Evolutionary conservation across 2,113 vertebrate species (phyloP).

Genomic region (Urocynchramus pylzowi): DNA sequence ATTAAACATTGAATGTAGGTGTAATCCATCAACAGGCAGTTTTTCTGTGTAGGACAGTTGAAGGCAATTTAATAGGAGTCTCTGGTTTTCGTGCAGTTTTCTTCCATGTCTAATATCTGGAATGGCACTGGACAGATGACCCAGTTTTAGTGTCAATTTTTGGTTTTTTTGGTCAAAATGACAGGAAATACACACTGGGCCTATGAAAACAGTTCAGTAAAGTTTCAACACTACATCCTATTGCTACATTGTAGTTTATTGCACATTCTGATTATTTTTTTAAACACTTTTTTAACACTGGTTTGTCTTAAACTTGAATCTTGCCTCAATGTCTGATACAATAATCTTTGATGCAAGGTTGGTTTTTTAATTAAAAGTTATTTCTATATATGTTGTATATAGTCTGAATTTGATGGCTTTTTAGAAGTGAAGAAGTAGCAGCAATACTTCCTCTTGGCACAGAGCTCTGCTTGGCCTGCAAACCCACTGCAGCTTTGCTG

Average conservation of each 20-base stretch:
- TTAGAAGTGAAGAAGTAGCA: not conserved
- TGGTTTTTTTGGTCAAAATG: not conserved
- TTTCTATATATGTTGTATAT: conserved; percentile 67
- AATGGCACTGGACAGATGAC: conserved; percentile 54
- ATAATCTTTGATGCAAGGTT: conserved; percentile 74
- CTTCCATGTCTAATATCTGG: conserved; percentile 25
- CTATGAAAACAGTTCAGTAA: conserved; percentile 55
- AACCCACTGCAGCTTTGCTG: not conserved
- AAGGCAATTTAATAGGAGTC: conserved; percentile 49
- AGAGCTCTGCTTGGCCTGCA: not conserved
- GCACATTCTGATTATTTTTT: conserved; percentile 71
- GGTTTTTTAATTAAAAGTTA: conserved; percentile 76
- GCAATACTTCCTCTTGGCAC: not conserved
- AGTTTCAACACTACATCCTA: conserved; percentile 70
- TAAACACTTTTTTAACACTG: conserved; percentile 69
- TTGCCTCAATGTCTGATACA: conserved; percentile 71
- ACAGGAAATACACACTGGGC: conserved; percentile 53
- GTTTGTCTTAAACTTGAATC: conserved; percentile 75
- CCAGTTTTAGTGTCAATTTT: not conserved
- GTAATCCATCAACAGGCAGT: not conserved
- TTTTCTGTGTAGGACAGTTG: conserved; percentile 66
- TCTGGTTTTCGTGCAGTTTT: conserved; percentile 45
- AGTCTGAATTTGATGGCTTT: conserved; percentile 56
- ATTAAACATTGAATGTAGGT: not conserved
- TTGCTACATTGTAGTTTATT: conserved; percentile 75